phyloP scores from a whole-genome alignment of 2,113 vertebrate species.

The Brachypteracias leptosomus region DNA sequence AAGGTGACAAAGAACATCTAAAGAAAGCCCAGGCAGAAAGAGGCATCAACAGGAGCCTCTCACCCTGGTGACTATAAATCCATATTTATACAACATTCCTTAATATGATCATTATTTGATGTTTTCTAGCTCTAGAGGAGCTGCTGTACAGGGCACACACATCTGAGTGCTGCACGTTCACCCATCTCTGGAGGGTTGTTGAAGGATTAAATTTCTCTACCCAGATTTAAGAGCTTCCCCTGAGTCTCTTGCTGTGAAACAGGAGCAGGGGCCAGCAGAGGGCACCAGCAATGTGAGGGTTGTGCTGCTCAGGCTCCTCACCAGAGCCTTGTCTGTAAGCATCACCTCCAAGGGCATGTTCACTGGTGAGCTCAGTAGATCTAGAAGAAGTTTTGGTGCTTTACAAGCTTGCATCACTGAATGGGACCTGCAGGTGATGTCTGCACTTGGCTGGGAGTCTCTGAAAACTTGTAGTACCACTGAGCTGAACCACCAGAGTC shows the following conservation, averaged over 20 bases:
- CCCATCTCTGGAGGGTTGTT: rapidly evolving
- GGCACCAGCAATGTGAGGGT: constrained; percentile 13
- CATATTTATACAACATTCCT: rapidly evolving
- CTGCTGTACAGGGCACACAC: neutral
- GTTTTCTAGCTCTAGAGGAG: neutral
- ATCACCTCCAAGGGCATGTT: rapidly evolving
- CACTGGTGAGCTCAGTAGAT: neutral
- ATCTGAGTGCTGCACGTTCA: rapidly evolving
- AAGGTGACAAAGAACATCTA: neutral
- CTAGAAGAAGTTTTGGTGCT: neutral
- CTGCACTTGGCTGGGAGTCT: neutral
- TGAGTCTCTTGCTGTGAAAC: neutral
- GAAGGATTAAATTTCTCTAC: neutral
- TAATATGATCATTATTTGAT: neutral
- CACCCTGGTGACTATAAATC: rapidly evolving
- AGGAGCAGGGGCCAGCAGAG: constrained; percentile 19
- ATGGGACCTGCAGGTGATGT: neutral
- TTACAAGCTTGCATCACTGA: rapidly evolving
- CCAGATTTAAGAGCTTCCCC: neutral
- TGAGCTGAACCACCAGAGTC: neutral
- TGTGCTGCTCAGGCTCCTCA: neutral
- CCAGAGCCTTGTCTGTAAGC: rapidly evolving
- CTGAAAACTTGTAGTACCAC: neutral
- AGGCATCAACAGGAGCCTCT: neutral
- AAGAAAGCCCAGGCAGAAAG: neutral